These are phyloP conservation scores for Brachirus orientalis DNA, from an alignment of 2,113 vertebrate species.

Conservation along the genomic window DNA sequence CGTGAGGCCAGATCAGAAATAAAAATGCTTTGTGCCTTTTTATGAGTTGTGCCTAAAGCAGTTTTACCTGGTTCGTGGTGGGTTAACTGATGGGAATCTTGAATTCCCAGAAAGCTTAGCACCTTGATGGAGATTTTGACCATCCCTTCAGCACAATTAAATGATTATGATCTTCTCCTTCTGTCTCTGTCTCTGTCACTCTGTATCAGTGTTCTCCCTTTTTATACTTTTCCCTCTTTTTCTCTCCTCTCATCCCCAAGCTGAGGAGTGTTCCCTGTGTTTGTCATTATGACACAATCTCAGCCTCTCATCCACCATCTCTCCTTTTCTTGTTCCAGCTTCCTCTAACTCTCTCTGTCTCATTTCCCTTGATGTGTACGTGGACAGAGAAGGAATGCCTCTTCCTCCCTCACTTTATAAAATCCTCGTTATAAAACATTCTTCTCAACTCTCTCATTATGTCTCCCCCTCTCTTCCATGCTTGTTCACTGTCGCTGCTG, in stretches of 20 bases:
- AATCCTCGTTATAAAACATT: conserved; percentile 45
- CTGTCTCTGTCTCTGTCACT: conserved; percentile 49
- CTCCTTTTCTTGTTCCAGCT: conserved; percentile 52
- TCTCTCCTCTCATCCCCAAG: conserved; percentile 59
- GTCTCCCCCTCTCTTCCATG: conserved; percentile 29
- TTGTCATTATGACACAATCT: conserved; percentile 81
- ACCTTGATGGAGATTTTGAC: conserved; percentile 70
- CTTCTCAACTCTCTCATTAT: conserved; percentile 56
- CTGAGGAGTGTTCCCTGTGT: conserved; percentile 62
- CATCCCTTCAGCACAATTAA: conserved; percentile 79
- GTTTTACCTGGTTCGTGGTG: conserved; percentile 29
- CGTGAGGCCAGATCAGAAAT: conserved; percentile 40
- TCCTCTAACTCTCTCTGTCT: conserved; percentile 46
- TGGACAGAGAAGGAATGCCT: conserved; percentile 47
- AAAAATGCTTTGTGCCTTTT: too few relatives aligned
- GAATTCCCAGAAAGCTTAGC: conserved; percentile 44
- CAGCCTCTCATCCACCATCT: conserved; percentile 62
- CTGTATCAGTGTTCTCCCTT: conserved; percentile 38
- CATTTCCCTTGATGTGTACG: conserved; percentile 47
- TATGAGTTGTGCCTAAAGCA: conserved; percentile 20
- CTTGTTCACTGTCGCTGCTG: conserved; percentile 37
- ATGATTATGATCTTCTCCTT: conserved; percentile 81
- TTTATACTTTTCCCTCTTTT: conserved; percentile 53
- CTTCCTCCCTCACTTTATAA: conserved; percentile 23
- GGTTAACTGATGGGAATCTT: conserved; percentile 56